Evolutionary conservation across 2,113 vertebrate species (phyloP).

Genomic region (Nothoprocta perdicaria): DNA sequence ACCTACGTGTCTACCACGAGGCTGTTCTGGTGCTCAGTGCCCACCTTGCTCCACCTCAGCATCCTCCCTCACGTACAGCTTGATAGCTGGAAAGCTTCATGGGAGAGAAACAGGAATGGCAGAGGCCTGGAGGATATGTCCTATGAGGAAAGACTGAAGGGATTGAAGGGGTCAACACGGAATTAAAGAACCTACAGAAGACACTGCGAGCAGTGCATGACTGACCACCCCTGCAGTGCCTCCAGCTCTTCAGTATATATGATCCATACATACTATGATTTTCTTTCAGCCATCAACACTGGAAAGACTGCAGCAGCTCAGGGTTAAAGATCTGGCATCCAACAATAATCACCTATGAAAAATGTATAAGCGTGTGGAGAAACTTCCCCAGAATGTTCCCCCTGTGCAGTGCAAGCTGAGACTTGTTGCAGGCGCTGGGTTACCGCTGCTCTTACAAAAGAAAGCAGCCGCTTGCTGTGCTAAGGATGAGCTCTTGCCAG

Average conservation of each 20-base stretch:
- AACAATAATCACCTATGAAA: not conserved
- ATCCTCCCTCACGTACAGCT: not conserved
- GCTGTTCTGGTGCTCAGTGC: not conserved
- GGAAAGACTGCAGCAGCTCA: rapidly evolving
- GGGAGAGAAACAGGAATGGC: rapidly evolving
- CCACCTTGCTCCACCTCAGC: not conserved
- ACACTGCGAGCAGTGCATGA: not conserved
- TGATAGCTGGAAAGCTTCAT: not conserved
- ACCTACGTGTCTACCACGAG: not conserved
- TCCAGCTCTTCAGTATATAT: not conserved
- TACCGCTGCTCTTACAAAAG: rapidly evolving
- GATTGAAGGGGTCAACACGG: not conserved
- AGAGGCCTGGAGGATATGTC: not conserved
- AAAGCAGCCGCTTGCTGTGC: not conserved
- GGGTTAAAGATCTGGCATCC: rapidly evolving
- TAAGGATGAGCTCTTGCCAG: not conserved
- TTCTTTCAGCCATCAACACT: not conserved
- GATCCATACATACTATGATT: rapidly evolving
- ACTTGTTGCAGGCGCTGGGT: not conserved
- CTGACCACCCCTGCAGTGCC: rapidly evolving
- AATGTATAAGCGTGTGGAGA: not conserved
- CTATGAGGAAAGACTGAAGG: not conserved
- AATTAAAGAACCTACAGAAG: not conserved
- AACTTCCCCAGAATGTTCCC: not conserved
- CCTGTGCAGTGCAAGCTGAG: not conserved